Base-by-base conservation (phyloP, 2,113 vertebrate genomes). In the Baryphthengus martii region DNA sequence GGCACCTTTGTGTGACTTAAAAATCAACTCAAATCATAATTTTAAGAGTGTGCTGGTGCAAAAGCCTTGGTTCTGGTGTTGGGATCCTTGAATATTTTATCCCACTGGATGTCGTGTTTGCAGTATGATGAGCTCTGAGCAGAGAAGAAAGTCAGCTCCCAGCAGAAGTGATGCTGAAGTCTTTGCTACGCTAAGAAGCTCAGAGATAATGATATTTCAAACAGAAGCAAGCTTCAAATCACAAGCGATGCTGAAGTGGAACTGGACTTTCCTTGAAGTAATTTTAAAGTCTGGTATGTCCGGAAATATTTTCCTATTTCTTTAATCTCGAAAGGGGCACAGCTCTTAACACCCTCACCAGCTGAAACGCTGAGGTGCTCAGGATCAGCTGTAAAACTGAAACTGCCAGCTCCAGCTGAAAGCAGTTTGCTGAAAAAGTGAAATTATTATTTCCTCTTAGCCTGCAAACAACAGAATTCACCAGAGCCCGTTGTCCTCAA, bases 61-160 rank as follows among this genome's bases (percentile, higher is more conserved):
- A 73, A 86, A 89, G 13, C 5, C 67, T 67, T 35, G 0, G 0
- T 9, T 24, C 8, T 1, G 13, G 17, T 24, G 31, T 9, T 29
- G 55, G 58, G 35, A 50, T 19, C 35, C 35, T 67, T 14, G 33
- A 44, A 37, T 50, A 31, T 79, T 68, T 74, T 50, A 62, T 35
- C 17, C 23, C 44, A n/a, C 17, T 16, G 25, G 29, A 45, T 11
- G 13, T 29, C 2, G 1, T 15, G 14, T 56, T 56, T 50, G 35
- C 10, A 35, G 20, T 10, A 28, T 3, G 37, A 83, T 23, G 31
- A 88, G 26, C 37, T 70, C 62, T 25, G 29, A 70, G 55, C n/a
- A 42, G 16, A 31, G 67, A 13, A 68, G 25, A 33, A 85, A 68
- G 17, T 21, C 39, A n/a, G 47, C 17, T 35, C 16, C 18, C 2